Percentiles rank a stretch among this genome's conserved stretches.
These are phyloP conservation scores for Eristalinus sepulchralis DNA, from an alignment of 2,888 invertebrate species.

Conservation along the genomic window DNA sequence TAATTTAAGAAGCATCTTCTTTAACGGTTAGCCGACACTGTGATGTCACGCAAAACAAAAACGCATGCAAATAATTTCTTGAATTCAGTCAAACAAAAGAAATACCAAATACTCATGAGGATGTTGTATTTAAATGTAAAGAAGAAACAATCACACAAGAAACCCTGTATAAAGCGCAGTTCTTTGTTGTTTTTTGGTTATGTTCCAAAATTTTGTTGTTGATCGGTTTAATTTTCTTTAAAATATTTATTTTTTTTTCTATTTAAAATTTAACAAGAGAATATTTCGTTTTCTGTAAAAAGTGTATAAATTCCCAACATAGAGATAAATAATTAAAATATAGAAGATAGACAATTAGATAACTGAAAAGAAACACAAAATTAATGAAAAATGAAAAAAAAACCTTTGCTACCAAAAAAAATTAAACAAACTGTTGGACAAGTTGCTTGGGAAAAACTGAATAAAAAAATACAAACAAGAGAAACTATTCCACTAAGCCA, in stretches of 20 bases:
- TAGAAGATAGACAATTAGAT: slow-evolving; percentile 63
- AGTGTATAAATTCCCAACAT: slow-evolving; percentile 65
- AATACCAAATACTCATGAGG: slow-evolving; percentile 68
- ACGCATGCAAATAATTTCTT: slow-evolving; percentile 15
- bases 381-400: slow-evolving; percentile 22
- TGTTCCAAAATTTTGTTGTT: slow-evolving; percentile 11
- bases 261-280: slow-evolving; percentile 39
- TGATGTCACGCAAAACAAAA: slow-evolving; percentile 52
- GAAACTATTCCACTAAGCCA: not conserved
- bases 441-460: slow-evolving; percentile 12
- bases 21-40: slow-evolving; percentile 53
- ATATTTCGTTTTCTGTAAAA: slow-evolving; percentile 46
- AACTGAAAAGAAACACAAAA: slow-evolving; percentile 6
- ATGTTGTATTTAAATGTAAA: slow-evolving; percentile 46
- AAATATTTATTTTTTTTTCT: slow-evolving; percentile 33
- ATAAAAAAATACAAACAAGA: not conserved
- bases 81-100: slow-evolving; percentile 12
- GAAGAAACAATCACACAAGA: not conserved
- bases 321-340: slow-evolving; percentile 44
- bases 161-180: slow-evolving; percentile 12
- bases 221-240: slow-evolving; percentile 1
- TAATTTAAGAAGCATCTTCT: not conserved
- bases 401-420: slow-evolving; percentile 31
- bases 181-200: slow-evolving; percentile 40
- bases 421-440: slow-evolving; percentile 31